Evolutionary conservation across 2,888 invertebrate species (phyloP).

Genomic region (Linyphia triangularis): DNA sequence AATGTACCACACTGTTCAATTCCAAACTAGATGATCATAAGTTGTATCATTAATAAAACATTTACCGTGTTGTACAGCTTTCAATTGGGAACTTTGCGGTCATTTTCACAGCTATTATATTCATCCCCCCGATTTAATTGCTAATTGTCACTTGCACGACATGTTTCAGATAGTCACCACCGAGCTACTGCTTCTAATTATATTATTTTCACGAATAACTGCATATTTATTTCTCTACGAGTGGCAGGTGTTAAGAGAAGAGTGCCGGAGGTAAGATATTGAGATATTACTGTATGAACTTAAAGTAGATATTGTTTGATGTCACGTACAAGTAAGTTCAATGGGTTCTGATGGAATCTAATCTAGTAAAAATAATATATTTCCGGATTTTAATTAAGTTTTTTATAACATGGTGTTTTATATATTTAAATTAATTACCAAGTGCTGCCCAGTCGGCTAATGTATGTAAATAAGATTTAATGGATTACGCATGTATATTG

Average conservation of each 20-base stretch:
- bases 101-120: neutral
- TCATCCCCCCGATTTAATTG: neutral
- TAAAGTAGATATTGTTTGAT: too few species aligned
- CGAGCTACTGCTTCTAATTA: neutral
- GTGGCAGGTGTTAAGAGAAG: neutral
- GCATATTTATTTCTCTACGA: neutral
- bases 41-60: neutral
- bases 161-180: neutral
- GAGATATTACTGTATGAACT: too few species aligned
- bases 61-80: neutral
- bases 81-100: neutral
- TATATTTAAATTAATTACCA: too few species aligned
- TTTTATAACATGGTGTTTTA: too few species aligned
- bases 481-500: too few species aligned
- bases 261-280: neutral
- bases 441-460: too few species aligned
- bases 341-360: too few species aligned
- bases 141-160: neutral
- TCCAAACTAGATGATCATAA: neutral
- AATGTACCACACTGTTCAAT: neutral
- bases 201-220: neutral
- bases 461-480: too few species aligned
- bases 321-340: too few species aligned
- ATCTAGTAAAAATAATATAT: too few species aligned
- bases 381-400: too few species aligned